A percentile compares a stretch with the other conserved stretches of the same genome.
These are phyloP conservation scores for Zygothrica quintamaculata DNA, from an alignment of 2,888 invertebrate genomes.

Conservation along the genomic window DNA sequence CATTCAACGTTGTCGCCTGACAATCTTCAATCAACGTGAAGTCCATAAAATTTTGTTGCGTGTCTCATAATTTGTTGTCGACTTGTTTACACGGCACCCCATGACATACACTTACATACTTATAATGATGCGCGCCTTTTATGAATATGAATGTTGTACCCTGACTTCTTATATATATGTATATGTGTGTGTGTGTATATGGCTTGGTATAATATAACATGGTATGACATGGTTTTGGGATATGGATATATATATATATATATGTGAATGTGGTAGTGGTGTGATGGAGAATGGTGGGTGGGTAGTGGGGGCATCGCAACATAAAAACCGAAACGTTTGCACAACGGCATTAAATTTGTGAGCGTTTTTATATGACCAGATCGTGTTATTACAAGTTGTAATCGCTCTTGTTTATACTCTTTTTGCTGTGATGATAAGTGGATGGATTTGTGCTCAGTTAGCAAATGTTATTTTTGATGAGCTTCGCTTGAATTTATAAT, in stretches of 20 bases:
- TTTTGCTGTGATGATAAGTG: slow-evolving; percentile 33
- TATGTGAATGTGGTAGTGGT: slow-evolving; percentile 18
- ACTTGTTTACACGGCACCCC: slow-evolving; percentile 61
- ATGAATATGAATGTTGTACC: slow-evolving; percentile 48
- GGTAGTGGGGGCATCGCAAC: slow-evolving; percentile 10
- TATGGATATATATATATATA: neutral
- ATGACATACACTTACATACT: slow-evolving; percentile 10
- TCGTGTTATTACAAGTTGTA: slow-evolving; percentile 75
- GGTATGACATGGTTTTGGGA: too few relatives aligned
- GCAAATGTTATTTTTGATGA: slow-evolving; percentile 19
- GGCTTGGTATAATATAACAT: too few relatives aligned
- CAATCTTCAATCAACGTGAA: slow-evolving; percentile 58
- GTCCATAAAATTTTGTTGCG: slow-evolving; percentile 69
- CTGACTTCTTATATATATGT: slow-evolving; percentile 26
- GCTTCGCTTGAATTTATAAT: slow-evolving; percentile 16
- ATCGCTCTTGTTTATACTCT: slow-evolving; percentile 49
- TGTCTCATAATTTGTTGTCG: slow-evolving; percentile 70
- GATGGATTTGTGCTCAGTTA: slow-evolving; percentile 47
- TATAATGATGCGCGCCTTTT: slow-evolving; percentile 48
- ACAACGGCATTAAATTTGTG: slow-evolving; percentile 65
- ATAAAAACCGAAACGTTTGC: slow-evolving; percentile 66
- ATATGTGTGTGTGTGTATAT: neutral
- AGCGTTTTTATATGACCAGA: slow-evolving; percentile 66
- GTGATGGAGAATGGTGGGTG: too few relatives aligned
- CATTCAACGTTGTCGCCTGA: slow-evolving; percentile 13